Percentiles rank a stretch among this genome's conserved stretches.
phyloP scores from a whole-genome alignment of 2,888 invertebrate genomes.

The Pyrrhia umbra region DNA sequence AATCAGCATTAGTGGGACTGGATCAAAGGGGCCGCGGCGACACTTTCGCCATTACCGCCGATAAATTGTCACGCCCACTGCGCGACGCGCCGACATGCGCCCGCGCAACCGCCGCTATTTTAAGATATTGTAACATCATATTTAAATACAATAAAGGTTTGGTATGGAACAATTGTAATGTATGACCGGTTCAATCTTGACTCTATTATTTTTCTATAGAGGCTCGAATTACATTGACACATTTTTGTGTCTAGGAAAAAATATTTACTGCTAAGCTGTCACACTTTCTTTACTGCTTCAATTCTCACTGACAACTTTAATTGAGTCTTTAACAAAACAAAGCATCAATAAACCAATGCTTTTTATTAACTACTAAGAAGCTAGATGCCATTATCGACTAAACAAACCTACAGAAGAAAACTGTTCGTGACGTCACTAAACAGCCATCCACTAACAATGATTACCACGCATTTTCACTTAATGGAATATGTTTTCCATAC shows the following conservation, averaged over 20 bases:
- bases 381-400: conserved; percentile 17
- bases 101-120: conserved; percentile 56
- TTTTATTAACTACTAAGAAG: not conserved
- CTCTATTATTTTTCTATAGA: conserved; percentile 28
- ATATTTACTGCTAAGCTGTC: not conserved
- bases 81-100: conserved; percentile 59
- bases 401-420: conserved; percentile 39
- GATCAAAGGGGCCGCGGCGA: conserved; percentile 78
- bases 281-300: not conserved
- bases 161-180: conserved; percentile 35
- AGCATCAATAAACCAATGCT: not conserved
- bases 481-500: conserved; percentile 80
- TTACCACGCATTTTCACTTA: conserved; percentile 74
- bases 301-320: not conserved
- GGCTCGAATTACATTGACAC: not conserved
- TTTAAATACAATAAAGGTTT: conserved; percentile 63
- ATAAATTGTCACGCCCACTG: conserved; percentile 78
- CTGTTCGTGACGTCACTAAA: conserved; percentile 25
- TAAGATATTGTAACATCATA: conserved; percentile 59
- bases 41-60: conserved; percentile 77
- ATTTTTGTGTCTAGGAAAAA: not conserved
- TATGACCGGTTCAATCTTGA: conserved; percentile 3
- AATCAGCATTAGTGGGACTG: conserved; percentile 73
- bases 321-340: not conserved
- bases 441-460: conserved; percentile 52